A percentile compares a stretch with the other conserved stretches of the same genome.
Conservation (phyloP, 2,888 invertebrate species). For the Rambutsinella grinnellia region DNA sequence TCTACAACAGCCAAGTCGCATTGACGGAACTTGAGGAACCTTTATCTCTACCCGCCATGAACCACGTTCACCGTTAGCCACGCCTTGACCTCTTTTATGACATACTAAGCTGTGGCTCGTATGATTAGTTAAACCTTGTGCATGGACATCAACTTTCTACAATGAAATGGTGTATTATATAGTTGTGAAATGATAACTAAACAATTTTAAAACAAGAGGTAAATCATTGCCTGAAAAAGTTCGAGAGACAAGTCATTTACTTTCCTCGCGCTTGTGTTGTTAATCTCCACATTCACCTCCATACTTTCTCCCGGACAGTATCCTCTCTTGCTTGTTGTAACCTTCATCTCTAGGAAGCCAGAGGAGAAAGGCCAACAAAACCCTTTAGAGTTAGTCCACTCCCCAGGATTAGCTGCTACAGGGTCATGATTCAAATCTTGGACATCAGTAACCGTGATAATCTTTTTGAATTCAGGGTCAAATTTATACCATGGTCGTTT, state of each 20-base stretch:
- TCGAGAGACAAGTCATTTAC: no score
- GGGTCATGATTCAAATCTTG: constrained; percentile 85
- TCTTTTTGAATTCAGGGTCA: constrained; percentile 84
- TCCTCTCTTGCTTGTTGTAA: no score
- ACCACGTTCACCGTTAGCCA: constrained; percentile 71
- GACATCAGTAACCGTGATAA: constrained; percentile 84
- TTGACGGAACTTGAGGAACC: constrained; percentile 81
- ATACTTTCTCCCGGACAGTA: no score
- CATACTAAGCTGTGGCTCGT: background rate
- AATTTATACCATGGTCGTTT: constrained; percentile 84
- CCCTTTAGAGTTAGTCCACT: constrained; percentile 79
- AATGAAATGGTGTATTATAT: no score
- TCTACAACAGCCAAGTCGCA: no score
- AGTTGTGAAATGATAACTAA: no score
- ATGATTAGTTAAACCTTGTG: constrained; percentile 19
- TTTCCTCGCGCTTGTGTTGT: no score
- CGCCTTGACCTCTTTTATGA: constrained; percentile 30
- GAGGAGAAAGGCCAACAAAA: constrained; percentile 79
- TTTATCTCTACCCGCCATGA: constrained; percentile 77
- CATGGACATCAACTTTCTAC: constrained; percentile 36
- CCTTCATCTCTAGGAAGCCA: no score
- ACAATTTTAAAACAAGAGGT: no score
- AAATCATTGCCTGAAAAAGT: no score
- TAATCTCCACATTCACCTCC: no score
- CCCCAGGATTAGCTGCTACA: constrained; percentile 78